Evolutionary conservation across 2,113 vertebrate genomes (phyloP).

Genomic region (Smithornis capensis): DNA sequence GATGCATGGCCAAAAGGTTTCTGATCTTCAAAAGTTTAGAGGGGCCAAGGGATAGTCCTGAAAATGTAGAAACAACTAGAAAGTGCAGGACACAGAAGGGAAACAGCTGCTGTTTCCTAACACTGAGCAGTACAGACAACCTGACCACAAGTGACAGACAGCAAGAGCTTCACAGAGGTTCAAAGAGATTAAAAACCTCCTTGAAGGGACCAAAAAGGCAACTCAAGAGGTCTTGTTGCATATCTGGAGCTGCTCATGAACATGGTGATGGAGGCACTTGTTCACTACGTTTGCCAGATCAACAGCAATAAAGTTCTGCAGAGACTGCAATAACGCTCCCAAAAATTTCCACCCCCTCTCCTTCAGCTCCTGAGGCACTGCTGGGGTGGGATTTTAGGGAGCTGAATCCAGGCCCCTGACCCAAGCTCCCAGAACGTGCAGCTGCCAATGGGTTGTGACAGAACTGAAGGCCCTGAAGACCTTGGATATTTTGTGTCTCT

Average conservation of each 20-base stretch:
- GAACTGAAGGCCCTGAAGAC: background rate
- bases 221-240: too few species aligned
- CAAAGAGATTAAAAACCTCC: background rate
- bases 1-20: background rate
- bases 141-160: background rate
- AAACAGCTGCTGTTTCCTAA: background rate
- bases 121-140: background rate
- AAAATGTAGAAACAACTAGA: background rate
- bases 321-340: fast-evolving
- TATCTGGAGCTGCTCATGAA: fast-evolving
- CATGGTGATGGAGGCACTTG: too few species aligned
- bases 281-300: background rate
- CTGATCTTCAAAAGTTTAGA: background rate
- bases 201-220: background rate
- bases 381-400: fast-evolving
- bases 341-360: background rate
- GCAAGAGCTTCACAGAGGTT: background rate
- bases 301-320: background rate
- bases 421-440: background rate
- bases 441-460: fast-evolving
- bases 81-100: too few species aligned
- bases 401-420: background rate
- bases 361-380: background rate
- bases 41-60: background rate
- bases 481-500: background rate